These are phyloP conservation scores for Latheticus oryzae DNA, from an alignment of 2,888 invertebrate genomes.

Conservation along the genomic window DNA sequence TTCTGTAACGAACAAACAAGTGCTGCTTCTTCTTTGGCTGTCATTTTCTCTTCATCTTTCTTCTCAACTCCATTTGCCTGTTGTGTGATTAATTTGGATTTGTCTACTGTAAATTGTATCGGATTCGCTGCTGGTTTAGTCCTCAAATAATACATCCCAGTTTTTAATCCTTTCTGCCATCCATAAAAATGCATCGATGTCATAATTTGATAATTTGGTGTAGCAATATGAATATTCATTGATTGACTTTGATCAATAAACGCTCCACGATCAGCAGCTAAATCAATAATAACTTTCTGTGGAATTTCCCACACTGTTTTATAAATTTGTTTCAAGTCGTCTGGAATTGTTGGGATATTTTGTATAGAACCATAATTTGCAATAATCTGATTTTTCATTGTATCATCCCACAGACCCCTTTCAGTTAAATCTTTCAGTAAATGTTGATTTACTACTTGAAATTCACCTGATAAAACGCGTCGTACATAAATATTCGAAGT, in stretches of 20 bases:
- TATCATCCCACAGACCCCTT: conserved; percentile 86
- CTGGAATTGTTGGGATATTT: conserved; percentile 86
- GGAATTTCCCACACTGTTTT: conserved; percentile 99
- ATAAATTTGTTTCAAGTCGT: conserved; percentile 86
- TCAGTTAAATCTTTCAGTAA: conserved; percentile 93
- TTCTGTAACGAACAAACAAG: conserved; percentile 91
- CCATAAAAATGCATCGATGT: conserved; percentile 99
- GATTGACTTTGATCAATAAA: conserved; percentile 99
- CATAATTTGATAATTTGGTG: conserved; percentile 92
- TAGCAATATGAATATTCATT: conserved; percentile 96
- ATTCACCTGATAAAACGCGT: conserved; percentile 95
- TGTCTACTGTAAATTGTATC: conserved; percentile 69
- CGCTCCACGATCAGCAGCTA: conserved; percentile 98
- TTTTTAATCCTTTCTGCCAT: conserved; percentile 97
- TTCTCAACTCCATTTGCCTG: conserved; percentile 18
- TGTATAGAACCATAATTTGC: conserved; percentile 93
- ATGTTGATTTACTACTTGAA: conserved; percentile 96
- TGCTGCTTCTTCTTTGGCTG: conserved; percentile 70
- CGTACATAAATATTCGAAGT: conserved; percentile 97
- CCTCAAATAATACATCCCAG: conserved; percentile 98
- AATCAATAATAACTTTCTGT: conserved; percentile 90
- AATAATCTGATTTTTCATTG: conserved; percentile 91
- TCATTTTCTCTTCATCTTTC: background rate
- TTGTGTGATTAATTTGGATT: conserved; percentile 12
- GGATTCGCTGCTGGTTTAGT: conserved; percentile 86